A percentile compares a stretch with the other conserved stretches of the same genome.
phyloP scores from a whole-genome alignment of 2,888 invertebrate genomes.

The Orthosia incerta region DNA sequence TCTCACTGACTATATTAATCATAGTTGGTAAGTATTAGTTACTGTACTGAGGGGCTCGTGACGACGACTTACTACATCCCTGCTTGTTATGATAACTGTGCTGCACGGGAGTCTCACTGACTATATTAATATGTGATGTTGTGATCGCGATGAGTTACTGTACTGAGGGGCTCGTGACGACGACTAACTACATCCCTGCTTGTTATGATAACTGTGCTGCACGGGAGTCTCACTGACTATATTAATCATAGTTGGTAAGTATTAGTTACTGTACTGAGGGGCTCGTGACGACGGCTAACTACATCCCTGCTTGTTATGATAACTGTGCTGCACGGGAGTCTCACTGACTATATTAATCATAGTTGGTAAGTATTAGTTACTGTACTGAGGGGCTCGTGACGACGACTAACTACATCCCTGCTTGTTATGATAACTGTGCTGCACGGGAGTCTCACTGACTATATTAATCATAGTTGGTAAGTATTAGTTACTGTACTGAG shows the following conservation, averaged over 20 bases:
- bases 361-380: slow-evolving; percentile 45
- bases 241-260: background rate
- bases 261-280: slow-evolving; percentile 56
- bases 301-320: slow-evolving; percentile 9
- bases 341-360: background rate
- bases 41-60: slow-evolving; percentile 59
- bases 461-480: background rate
- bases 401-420: slow-evolving; percentile 53
- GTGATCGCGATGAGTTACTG: slow-evolving; percentile 42
- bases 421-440: background rate
- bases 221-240: background rate
- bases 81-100: background rate
- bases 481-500: slow-evolving; percentile 58
- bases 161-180: slow-evolving; percentile 59
- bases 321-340: background rate
- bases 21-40: slow-evolving; percentile 32
- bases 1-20: background rate
- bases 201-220: background rate
- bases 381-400: slow-evolving; percentile 59
- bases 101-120: background rate
- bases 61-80: slow-evolving; percentile 56
- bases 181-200: slow-evolving; percentile 52
- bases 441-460: background rate
- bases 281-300: slow-evolving; percentile 63
- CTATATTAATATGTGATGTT: background rate